Evolutionary conservation across 2,113 vertebrate genomes (phyloP).

Genomic region (Chascanopsetta lugubris): DNA sequence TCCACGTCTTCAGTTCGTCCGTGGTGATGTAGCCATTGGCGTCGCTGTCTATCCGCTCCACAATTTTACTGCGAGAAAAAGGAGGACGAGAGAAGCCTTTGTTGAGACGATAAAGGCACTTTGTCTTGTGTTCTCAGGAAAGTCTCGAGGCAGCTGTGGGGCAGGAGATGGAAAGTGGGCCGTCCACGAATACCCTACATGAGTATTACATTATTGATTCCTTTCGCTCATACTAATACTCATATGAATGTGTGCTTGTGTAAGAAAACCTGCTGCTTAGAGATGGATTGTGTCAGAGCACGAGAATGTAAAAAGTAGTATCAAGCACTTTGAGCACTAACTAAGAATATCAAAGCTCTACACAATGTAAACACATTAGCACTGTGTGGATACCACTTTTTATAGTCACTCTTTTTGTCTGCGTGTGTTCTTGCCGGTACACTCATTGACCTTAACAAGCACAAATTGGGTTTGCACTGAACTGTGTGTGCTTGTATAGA

Average conservation of each 20-base stretch:
- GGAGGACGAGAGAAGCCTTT: background rate
- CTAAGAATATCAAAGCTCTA: no score
- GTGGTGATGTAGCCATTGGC: constrained; percentile 87
- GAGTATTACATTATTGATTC: background rate
- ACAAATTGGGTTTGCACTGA: no score
- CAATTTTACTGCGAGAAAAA: constrained; percentile 87
- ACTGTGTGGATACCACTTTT: no score
- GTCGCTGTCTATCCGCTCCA: constrained; percentile 90
- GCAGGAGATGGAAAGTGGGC: background rate
- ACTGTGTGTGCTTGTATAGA: no score
- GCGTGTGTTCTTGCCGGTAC: no score
- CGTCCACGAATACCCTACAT: background rate
- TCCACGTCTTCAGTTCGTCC: constrained; percentile 93
- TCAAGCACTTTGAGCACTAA: no score
- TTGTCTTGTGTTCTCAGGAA: background rate
- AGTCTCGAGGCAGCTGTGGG: no score
- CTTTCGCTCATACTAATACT: background rate
- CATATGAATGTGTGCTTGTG: background rate
- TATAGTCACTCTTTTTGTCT: no score
- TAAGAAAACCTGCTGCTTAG: background rate
- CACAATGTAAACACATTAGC: no score
- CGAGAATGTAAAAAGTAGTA: no score
- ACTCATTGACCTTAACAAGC: no score
- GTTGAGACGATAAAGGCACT: background rate
- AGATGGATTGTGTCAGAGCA: no score